Evolutionary conservation across 2,888 invertebrate species (phyloP).

Genomic region (Syrista parreyssii): DNA sequence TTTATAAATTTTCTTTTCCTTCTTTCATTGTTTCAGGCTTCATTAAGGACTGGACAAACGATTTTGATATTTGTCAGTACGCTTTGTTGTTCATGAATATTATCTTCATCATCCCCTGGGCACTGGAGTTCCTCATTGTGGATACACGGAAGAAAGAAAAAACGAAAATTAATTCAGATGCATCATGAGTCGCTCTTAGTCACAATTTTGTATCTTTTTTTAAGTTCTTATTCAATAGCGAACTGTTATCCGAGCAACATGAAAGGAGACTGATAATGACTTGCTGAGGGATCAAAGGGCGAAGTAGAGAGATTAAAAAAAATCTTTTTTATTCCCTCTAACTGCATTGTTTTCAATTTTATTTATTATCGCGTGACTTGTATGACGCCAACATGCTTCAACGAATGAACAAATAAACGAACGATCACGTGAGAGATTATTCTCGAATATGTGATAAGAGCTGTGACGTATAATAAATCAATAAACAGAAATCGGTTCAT

Average conservation of each 20-base stretch:
- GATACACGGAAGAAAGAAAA: conserved; percentile 23
- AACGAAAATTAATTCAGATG: conserved; percentile 12
- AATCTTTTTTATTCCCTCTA: neutral
- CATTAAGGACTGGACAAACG: conserved; percentile 73
- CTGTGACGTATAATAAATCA: neutral
- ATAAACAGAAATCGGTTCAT: neutral
- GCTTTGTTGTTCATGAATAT: conserved; percentile 75
- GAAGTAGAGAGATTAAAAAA: neutral
- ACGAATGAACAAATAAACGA: neutral
- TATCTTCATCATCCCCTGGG: conserved; percentile 77
- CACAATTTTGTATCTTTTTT: neutral
- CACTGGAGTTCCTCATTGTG: conserved; percentile 68
- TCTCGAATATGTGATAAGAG: neutral
- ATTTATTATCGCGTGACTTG: neutral
- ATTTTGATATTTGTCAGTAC: conserved; percentile 76
- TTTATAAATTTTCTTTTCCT: conserved; percentile 38
- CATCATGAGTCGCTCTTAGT: neutral
- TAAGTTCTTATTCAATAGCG: neutral
- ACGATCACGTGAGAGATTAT: neutral
- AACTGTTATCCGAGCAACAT: neutral
- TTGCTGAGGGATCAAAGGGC: neutral
- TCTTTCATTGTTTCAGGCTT: conserved; percentile 68
- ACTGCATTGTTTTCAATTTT: neutral
- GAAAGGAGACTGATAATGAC: neutral
- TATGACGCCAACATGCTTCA: neutral